Base-by-base conservation (phyloP, 1,140 invertebrate genomes). In the Cataglyphis hispanica region DNA sequence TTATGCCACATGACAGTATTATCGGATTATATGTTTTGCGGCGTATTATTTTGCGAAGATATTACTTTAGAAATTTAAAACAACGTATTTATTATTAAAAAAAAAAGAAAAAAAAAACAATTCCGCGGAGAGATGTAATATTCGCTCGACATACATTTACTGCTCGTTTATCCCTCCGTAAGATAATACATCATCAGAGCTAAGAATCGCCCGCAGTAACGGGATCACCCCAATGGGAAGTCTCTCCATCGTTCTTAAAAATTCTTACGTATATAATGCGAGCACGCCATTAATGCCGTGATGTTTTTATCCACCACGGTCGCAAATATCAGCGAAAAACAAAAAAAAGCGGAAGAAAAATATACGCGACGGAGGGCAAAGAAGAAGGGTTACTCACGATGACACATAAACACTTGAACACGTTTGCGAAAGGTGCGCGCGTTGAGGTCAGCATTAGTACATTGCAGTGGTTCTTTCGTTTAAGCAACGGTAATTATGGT, bases 11-110 rank as follows among this genome's bases (percentile, higher is more conserved):
- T 10, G n/a, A 40, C 58, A 8, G 22, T 46, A 16, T 81, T 58
- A 81, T 81, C 25, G 63, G 43, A 80, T 80, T 69, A 80, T 69
- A 80, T 22, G 63, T 5, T 40, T 25, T 31, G 50, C 16, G 63
- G 63, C 63, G 53, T 74, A 58, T 37, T 63, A 7, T 31, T 58
- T 31, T 16, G 53, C 37, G n/a, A 74, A 22, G 56, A 34, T 31
- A 37, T 1, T 67, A 67, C 46, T 69, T n/a, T 46, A 69, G 46
- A 80, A n/a, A 56, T 56, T 53, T 43, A 53, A 40, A 66, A 43
- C 19, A 37, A 56, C 74, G 19, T 53, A 80, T 46, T 53, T 53
- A 53, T 80, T 53, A 80, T 10, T 3, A 4, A 19, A 43, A 0
- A 37, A 7, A 37, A 66, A 8, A 34, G 5, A 34, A 34, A 7